Evolutionary conservation across 2,888 invertebrate genomes (phyloP).

Genomic region (Tetrapedia diversipes): DNA sequence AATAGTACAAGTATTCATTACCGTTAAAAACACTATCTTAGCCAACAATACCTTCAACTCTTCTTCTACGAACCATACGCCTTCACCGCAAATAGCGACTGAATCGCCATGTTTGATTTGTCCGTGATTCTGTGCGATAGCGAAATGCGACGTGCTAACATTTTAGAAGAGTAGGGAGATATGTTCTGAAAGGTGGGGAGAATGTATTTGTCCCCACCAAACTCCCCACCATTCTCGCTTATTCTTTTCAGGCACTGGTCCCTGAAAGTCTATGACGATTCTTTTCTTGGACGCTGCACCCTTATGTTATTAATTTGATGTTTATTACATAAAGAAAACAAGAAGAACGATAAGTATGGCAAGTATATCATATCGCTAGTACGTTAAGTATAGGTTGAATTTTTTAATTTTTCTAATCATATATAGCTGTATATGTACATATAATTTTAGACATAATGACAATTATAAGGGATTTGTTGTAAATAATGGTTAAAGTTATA

Average conservation of each 20-base stretch:
- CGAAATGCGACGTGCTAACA: slow-evolving; percentile 70
- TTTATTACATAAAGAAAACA: slow-evolving; percentile 25
- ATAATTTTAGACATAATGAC: too few species aligned
- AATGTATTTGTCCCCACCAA: slow-evolving; percentile 42
- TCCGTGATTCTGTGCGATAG: slow-evolving; percentile 76
- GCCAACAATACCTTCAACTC: slow-evolving; percentile 60
- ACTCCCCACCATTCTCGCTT: slow-evolving; percentile 21
- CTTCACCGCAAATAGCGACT: slow-evolving; percentile 80
- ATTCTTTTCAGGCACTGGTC: slow-evolving; percentile 31
- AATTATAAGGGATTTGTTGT: too few species aligned
- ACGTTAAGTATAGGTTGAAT: not conserved
- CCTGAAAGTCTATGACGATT: slow-evolving; percentile 24
- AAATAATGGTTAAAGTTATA: slow-evolving; percentile 8
- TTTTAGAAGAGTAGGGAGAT: slow-evolving; percentile 38
- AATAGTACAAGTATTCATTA: slow-evolving; percentile 80
- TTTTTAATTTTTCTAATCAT: too few species aligned
- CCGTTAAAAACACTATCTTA: slow-evolving; percentile 82
- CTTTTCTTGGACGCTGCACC: slow-evolving; percentile 32
- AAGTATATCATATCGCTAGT: not conserved
- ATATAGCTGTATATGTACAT: too few species aligned
- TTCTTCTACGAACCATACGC: slow-evolving; percentile 72
- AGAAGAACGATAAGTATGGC: slow-evolving; percentile 17
- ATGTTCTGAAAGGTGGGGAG: slow-evolving; percentile 30
- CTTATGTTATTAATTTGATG: slow-evolving; percentile 46
- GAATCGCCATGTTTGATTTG: slow-evolving; percentile 81